Conservation (phyloP, 1,140 invertebrate species). For the Papilio machaon region DNA sequence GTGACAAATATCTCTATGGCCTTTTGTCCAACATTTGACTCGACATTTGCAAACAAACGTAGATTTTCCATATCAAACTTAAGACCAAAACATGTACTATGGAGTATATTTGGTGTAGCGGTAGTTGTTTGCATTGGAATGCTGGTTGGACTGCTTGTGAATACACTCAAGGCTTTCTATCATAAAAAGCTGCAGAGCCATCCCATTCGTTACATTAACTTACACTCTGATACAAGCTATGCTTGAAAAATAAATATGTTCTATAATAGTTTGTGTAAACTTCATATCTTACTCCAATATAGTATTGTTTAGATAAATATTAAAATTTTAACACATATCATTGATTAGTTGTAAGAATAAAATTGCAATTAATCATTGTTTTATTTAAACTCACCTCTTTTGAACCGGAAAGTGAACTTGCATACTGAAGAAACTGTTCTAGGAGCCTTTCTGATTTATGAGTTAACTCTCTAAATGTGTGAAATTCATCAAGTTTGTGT, state of each 20-base stretch:
- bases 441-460: constrained; percentile 83
- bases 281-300: constrained; percentile 30
- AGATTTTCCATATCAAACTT: constrained; percentile 63
- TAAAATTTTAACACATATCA: constrained; percentile 42
- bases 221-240: constrained; percentile 64
- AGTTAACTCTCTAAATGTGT: constrained; percentile 83
- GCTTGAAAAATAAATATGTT: constrained; percentile 54
- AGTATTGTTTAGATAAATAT: constrained; percentile 39
- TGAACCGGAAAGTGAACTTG: constrained; percentile 80
- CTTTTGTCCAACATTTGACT: constrained; percentile 69
- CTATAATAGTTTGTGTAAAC: constrained; percentile 43
- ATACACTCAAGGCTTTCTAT: constrained; percentile 63
- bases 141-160: constrained; percentile 66
- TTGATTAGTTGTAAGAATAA: constrained; percentile 47
- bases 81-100: constrained; percentile 72
- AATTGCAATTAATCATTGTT: constrained; percentile 45
- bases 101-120: constrained; percentile 73
- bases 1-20: constrained; percentile 72
- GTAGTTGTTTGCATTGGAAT: constrained; percentile 67
- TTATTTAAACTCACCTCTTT: constrained; percentile 77
- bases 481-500: constrained; percentile 83
- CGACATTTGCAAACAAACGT: constrained; percentile 57
- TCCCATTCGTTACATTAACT: constrained; percentile 71
- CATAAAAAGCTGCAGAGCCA: constrained; percentile 63
- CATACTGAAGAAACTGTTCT: constrained; percentile 83